Base-by-base conservation (phyloP, 2,888 invertebrate genomes). In the Galeopsomyia nigrocyanea region DNA sequence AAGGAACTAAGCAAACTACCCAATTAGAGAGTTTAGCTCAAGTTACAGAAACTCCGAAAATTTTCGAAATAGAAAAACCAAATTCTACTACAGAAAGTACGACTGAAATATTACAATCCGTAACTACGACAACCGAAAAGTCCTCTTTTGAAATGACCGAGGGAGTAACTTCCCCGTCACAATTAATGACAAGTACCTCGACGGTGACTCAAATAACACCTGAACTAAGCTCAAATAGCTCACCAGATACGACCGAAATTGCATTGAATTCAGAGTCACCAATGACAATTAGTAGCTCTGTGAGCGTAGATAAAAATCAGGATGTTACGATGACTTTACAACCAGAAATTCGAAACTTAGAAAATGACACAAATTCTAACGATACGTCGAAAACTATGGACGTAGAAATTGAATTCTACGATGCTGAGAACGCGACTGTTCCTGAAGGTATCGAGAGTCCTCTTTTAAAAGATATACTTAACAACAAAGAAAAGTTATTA, bases 11-110 rank as follows among this genome's bases (percentile, higher is more conserved):
- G 17, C 65, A 22, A 68, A 60, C 22, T 17, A 21, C 53, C 2
- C 64, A 70, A 17, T 64, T 70, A 68, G 65, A 76, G 50, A 69
- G 63, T 60, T 64, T 75, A 62, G 21, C 69, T 2, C 64, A 73
- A 65, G 62, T 73, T 67, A 76, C 65, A 74, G 61, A 60, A 70
- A 58, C 51, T 61, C 31, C 22, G 71, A 16, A 14, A 57, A 66
- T 17, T 60, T 26, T 58, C 62, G 56, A 53, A 13, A 46, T 22
- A 14, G 21, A 66, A 31, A 21, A 58, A 47, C 2, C 21, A 39
- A 65, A 63, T 50, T 19, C n/a, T 17, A 61, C 49, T 55, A 21
- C n/a, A 22, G 66, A 69, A 58, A 69, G 21, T 47, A 49, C 58
- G 1, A 60, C 39, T 13, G 31, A 61, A 65, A 61, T n/a, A 3